Base-by-base conservation (phyloP, 2,113 vertebrate species). In the Cercocebus atys region DNA sequence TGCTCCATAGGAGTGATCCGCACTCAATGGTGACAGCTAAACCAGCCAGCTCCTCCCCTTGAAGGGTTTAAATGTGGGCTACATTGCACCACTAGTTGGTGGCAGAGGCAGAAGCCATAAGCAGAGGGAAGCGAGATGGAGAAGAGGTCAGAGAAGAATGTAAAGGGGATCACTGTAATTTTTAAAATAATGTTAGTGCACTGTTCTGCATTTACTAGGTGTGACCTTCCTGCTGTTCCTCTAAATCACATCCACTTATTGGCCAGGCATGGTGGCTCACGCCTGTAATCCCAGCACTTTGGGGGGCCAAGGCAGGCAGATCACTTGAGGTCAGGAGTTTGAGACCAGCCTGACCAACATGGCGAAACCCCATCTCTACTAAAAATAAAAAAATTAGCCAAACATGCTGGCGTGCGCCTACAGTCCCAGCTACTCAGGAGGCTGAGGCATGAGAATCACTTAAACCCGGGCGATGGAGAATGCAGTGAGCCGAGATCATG, bases 101-200 rank as follows among this genome's bases (percentile, higher is more conserved):
- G 1, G 17, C 70, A 30, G 45, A 82, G 57, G 57, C 27, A 59
- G 43, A 32, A 35, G 47, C 57, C 72, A 6, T 1, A 5, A 4
- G 13, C 40, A 0, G 47, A 80, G 61, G n/a, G 55, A 7, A n/a
- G 22, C 18, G 27, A 38, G 14, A 1, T 1, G 43, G 66, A 27
- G 68, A 27, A 55, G 50, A 81, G 83, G 57, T 22, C 16, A 27
- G 10, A 57, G 11, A 6, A 6, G 47, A 66, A 40, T 14, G 27
- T 6, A 38, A 50, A 78, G n/a, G 47, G 23, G 35, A n/a, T 38
- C 2, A 4, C 10, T 52, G 32, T 66, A 30, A 23, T 59, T 66
- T 64, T 70, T 2, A 10, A 43, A 43, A 25, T 35, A 20, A 27
- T 1, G 4, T 27, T 5, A 2, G 17, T 25, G 17, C 1, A 4